Evolutionary conservation across 2,888 invertebrate genomes (phyloP), one percentile per base, ranked within the genome.

Genomic region (Amaurobius ferox): DNA sequence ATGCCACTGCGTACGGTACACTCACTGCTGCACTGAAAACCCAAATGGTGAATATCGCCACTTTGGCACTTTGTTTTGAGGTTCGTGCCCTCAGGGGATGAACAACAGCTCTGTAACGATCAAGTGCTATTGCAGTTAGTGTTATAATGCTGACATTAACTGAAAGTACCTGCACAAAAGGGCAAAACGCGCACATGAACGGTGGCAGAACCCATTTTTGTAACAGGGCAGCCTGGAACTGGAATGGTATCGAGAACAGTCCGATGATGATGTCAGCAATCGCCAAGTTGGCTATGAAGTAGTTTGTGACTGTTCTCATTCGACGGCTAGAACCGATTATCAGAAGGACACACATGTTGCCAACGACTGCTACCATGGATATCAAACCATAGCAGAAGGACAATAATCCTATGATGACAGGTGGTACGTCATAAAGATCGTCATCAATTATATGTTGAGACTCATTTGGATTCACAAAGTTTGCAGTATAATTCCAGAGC

Each of bases 131-230:
- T 73, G 96, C 96, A 13, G 96, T 96, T 26, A 97, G 92, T 0
- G 97, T 97, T 90, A 96, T 95, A 39, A 97, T 95, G 89, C 96
- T 96, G n/a, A 97, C 96, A 90, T 95, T 96, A 0, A 97, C 96
- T 88, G 95, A 95, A 19, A 97, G 92, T 0, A 95, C 94, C 35
- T 85, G 78, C 11, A 96, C 95, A 91, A 96, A 97, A 0, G 97
- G 96, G 89, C 96, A 96, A 91, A 97, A 95, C 0, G 95, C 94
- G 91, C 97, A 97, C 95, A 97, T 95, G 91, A 96, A 95, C 90
- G 94, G 93, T 0, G 97, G 96, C 67, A 97, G 93, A 89, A 95
- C 94, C 97, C 97, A 97, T 88, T 95, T 93, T 91, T 97, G 97
- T 11, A 96, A 93, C 66, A 96, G 92, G 0, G 97, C 97, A 1